These are phyloP conservation scores for Heliornis fulica DNA, from an alignment of 2,113 vertebrate species.

Conservation along the genomic window DNA sequence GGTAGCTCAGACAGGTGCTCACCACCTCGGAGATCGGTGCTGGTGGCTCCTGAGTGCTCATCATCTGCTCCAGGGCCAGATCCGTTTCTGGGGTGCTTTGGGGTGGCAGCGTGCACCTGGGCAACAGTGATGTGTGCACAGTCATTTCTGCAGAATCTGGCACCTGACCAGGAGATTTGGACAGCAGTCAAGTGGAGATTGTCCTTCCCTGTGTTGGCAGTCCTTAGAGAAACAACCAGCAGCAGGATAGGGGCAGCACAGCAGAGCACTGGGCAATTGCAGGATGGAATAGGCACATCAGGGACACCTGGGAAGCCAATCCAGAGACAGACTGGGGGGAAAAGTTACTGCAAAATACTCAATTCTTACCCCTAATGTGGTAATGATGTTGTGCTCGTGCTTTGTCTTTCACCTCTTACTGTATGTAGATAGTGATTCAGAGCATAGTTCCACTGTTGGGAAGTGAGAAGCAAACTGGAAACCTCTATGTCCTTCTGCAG, in stretches of 20 bases:
- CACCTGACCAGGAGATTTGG: neutral
- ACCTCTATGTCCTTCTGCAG: neutral
- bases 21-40: fast-evolving
- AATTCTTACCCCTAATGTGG: neutral
- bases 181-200: neutral
- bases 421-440: neutral
- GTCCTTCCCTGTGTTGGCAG: neutral
- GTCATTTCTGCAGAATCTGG: neutral
- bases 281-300: neutral
- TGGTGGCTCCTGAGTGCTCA: neutral
- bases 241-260: neutral
- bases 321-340: neutral
- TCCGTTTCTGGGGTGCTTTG: neutral
- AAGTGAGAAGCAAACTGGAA: neutral
- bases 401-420: slow-evolving; percentile 18
- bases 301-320: neutral
- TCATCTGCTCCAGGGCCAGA: neutral
- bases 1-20: neutral
- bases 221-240: neutral
- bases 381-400: neutral
- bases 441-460: neutral
- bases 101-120: neutral
- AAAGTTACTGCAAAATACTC: neutral
- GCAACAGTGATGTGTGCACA: neutral
- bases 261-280: neutral